Base-by-base conservation (phyloP, 2,113 vertebrate genomes). In the Prionailurus viverrinus region DNA sequence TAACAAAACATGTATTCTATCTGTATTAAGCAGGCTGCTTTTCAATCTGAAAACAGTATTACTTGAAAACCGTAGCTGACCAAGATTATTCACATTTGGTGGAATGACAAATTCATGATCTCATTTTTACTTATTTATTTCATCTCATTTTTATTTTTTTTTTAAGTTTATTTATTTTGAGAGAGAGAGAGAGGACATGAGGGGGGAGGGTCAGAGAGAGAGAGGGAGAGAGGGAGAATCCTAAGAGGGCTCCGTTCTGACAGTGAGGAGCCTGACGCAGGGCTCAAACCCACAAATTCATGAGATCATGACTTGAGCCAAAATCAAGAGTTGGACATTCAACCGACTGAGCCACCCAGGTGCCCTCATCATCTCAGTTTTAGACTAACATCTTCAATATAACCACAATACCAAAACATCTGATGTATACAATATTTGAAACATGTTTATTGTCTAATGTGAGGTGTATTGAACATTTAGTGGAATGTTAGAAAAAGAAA, bases 1-100 rank as follows among this genome's bases (percentile, higher is more conserved):
- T 81, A 95, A 82, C 19, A 95, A 87, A 96, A 97, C 2, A 4
- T 65, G 4, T n/a, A 97, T 79, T 94, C 51, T 81, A 90, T 53
- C 83, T 97, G 96, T 94, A 81, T 69, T 78, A 88, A 96, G 41
- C 39, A 96, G 61, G 68, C 16, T 79, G 48, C 91, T 82, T 92
- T 41, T 97, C 76, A 84, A 92, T 19, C 69, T 55, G 68, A 97
- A 98, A 98, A 96, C 19, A 94, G n/a, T 92, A 96, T 92, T 74
- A 89, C n/a, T 89, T 81, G 63, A 98, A 55, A 98, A 71, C 4
- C 36, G 81, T 96, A 87, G 48, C 29, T 61, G 48, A 76, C n/a
- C 29, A 66, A 95, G 36, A 89, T 33, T 65, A 95, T 61, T 94
- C 61, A 97, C n/a, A 94, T 29, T 95, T 85, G 83, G 18, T 79